phyloP scores from a whole-genome alignment of 2,797 vertebrate genomes.

The Lagocephalus sceleratus region DNA sequence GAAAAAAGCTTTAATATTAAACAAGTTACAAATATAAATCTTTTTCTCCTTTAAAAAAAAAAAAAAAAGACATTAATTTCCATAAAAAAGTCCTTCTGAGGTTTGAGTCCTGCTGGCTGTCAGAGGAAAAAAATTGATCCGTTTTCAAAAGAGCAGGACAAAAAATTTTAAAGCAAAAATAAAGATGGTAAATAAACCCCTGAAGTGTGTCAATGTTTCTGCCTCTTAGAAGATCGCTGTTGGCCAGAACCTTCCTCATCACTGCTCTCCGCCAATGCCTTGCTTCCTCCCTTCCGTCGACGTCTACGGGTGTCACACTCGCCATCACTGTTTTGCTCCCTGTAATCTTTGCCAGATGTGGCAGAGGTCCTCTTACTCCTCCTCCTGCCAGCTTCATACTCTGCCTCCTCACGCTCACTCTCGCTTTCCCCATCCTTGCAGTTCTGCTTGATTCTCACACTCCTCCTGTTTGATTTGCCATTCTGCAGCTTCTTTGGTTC shows the following conservation, averaged over 20 bases:
- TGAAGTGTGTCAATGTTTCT: constrained; percentile 72
- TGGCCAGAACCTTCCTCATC: constrained; percentile 65
- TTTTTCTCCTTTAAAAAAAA: constrained; percentile 46
- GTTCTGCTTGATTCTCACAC: constrained; percentile 51
- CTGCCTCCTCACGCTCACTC: constrained; percentile 44
- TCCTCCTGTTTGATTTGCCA: constrained; percentile 42
- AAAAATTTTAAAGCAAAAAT: constrained; percentile 46
- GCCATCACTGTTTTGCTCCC: constrained; percentile 83
- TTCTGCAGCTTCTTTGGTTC: constrained; percentile 66
- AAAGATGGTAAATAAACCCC: constrained; percentile 38
- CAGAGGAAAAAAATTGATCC: constrained; percentile 20
- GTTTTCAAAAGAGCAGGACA: constrained; percentile 33
- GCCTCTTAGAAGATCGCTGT: constrained; percentile 82
- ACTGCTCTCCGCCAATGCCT: constrained; percentile 48
- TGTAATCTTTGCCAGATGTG: constrained; percentile 65
- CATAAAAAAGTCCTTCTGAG: constrained; percentile 62
- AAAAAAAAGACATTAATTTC: constrained; percentile 72
- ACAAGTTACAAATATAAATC: constrained; percentile 84
- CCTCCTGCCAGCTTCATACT: constrained; percentile 56
- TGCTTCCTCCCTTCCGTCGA: constrained; percentile 36
- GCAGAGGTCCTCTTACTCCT: constrained; percentile 70
- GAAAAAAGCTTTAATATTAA: constrained; percentile 60
- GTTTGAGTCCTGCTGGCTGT: constrained; percentile 55
- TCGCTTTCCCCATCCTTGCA: constrained; percentile 16
- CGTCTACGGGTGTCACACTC: constrained; percentile 78